A percentile compares a stretch with the other conserved stretches of the same genome.
Conservation (phyloP, 2,797 vertebrate genomes). For the Mus caroli region DNA sequence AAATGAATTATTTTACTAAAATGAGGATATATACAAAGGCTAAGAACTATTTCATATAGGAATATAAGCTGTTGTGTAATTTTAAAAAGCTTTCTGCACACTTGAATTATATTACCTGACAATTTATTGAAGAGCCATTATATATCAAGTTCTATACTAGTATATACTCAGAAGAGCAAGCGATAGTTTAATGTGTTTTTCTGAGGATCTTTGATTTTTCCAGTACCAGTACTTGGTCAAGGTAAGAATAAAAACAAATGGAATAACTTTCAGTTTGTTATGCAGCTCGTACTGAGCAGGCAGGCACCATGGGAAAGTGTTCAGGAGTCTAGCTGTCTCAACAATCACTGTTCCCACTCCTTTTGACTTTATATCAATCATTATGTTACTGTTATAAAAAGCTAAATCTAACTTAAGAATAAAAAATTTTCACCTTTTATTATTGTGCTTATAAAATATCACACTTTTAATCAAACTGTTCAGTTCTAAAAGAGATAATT, state of each 20-base stretch:
- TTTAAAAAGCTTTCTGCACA: conserved; percentile 63
- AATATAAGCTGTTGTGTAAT: conserved; percentile 61
- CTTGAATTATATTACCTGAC: conserved; percentile 65
- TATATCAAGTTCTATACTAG: conserved; percentile 53
- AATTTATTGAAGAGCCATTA: conserved; percentile 66
- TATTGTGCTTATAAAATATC: neutral
- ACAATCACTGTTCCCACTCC: conserved; percentile 38
- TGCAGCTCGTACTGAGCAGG: conserved; percentile 67
- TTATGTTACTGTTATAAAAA: conserved; percentile 40
- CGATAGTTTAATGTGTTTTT: conserved; percentile 71
- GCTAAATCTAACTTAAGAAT: conserved; percentile 15
- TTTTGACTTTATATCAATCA: conserved; percentile 60
- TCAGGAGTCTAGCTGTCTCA: conserved; percentile 55
- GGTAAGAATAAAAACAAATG: conserved; percentile 70
- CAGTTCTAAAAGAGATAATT: conserved; percentile 45
- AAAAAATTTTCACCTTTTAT: conserved; percentile 46
- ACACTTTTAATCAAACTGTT: conserved; percentile 31
- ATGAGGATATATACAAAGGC: conserved; percentile 59
- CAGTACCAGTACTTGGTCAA: conserved; percentile 69
- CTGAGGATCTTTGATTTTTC: conserved; percentile 72
- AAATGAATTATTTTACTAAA: conserved; percentile 70
- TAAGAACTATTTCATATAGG: conserved; percentile 37
- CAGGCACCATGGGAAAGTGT: conserved; percentile 50
- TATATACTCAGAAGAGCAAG: conserved; percentile 74
- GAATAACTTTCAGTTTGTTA: conserved; percentile 71